A percentile compares a stretch with the other conserved stretches of the same genome.
phyloP scores from a whole-genome alignment of 2,888 invertebrate genomes.

The Caenorhabditis sp. region DNA sequence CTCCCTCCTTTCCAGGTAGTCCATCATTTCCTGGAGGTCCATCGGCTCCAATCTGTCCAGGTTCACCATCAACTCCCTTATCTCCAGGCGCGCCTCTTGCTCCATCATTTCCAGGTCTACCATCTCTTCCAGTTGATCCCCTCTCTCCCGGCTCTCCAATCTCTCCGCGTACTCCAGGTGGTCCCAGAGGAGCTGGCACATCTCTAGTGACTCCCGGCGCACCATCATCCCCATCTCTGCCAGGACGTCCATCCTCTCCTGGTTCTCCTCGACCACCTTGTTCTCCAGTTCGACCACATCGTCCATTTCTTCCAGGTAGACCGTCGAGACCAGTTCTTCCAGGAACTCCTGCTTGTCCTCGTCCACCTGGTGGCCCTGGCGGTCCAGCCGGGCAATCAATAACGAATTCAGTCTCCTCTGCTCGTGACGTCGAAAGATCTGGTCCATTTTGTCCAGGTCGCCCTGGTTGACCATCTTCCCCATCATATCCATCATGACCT shows the following conservation, averaged over 20 bases:
- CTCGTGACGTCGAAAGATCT: slow-evolving; percentile 13
- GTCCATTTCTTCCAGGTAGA: slow-evolving; percentile 46
- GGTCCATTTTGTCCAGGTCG: slow-evolving; percentile 23
- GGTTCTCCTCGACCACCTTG: slow-evolving; percentile 42
- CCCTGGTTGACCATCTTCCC: slow-evolving; percentile 39
- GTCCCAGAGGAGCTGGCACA: slow-evolving; percentile 39
- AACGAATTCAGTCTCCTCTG: slow-evolving; percentile 9
- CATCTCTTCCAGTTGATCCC: slow-evolving; percentile 45
- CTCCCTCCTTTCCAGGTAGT: slow-evolving; percentile 18
- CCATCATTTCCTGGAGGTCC: slow-evolving; percentile 37
- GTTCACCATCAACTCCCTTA: slow-evolving; percentile 32
- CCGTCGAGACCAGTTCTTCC: slow-evolving; percentile 48
- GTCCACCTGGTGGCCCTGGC: slow-evolving; percentile 47
- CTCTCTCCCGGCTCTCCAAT: slow-evolving; percentile 41
- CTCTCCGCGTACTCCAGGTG: slow-evolving; percentile 34
- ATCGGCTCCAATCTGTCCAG: slow-evolving; percentile 36
- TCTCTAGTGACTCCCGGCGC: slow-evolving; percentile 29
- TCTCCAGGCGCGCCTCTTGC: slow-evolving; percentile 29
- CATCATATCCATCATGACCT: slow-evolving; percentile 35
- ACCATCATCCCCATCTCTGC: slow-evolving; percentile 39
- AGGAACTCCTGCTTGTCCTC: slow-evolving; percentile 42
- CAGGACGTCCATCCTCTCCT: slow-evolving; percentile 37
- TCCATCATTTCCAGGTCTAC: slow-evolving; percentile 35
- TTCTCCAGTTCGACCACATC: slow-evolving; percentile 40
- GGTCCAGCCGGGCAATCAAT: slow-evolving; percentile 47